phyloP scores from a whole-genome alignment of 2,113 vertebrate species.

The Ptilorrhoa leucosticta region DNA sequence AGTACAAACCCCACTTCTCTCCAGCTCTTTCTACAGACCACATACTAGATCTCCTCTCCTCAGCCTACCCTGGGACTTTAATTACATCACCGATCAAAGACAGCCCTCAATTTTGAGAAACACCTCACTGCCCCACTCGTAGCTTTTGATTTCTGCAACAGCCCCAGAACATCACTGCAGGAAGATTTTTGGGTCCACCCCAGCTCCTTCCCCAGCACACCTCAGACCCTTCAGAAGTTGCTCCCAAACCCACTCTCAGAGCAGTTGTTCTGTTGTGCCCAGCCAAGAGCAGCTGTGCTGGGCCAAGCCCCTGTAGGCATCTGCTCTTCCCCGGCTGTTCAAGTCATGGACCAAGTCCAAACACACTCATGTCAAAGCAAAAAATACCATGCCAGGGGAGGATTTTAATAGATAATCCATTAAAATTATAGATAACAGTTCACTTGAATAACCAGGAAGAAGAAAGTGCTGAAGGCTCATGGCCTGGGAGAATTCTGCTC shows the following conservation, averaged over 20 bases:
- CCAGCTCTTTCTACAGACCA: not conserved
- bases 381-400: not conserved
- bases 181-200: not conserved
- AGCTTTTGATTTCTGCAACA: not conserved
- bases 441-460: not conserved
- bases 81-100: not conserved
- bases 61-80: not conserved
- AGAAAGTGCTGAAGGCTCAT: not conserved
- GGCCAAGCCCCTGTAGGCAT: not conserved
- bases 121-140: rapidly evolving
- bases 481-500: not conserved
- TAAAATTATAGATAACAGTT: not conserved
- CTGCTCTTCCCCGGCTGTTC: not conserved
- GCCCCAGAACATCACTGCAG: not conserved
- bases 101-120: not conserved
- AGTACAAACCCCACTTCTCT: not conserved
- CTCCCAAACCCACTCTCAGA: not conserved
- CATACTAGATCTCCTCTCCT: not conserved
- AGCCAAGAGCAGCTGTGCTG: not conserved
- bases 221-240: not conserved
- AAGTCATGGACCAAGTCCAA: not conserved
- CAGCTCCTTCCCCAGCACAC: not conserved
- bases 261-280: not conserved
- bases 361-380: not conserved
- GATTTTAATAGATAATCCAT: not conserved